phyloP scores from a whole-genome alignment of 2,888 invertebrate genomes.

The Mimas tiliae region DNA sequence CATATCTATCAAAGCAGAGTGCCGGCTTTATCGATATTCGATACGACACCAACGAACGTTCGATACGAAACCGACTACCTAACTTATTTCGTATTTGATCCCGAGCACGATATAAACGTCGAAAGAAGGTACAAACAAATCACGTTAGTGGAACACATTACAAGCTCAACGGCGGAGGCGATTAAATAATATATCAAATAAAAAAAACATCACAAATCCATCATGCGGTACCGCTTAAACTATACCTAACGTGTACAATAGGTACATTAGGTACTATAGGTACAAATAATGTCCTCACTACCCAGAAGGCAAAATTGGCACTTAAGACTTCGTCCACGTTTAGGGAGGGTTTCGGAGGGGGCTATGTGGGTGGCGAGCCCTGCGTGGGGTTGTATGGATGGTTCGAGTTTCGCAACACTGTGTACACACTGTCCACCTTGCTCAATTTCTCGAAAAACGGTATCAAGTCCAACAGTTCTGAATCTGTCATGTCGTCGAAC shows the following conservation, averaged over 20 bases:
- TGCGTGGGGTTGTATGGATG: conserved; percentile 90
- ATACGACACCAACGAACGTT: conserved; percentile 16
- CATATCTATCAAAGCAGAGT: conserved; percentile 8
- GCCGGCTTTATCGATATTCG: conserved; percentile 14
- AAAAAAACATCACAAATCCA: conserved; percentile 63
- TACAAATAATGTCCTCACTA: conserved; percentile 83
- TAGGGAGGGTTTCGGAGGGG: conserved; percentile 39
- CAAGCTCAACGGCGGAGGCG: conserved; percentile 60
- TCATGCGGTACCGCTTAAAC: conserved; percentile 77
- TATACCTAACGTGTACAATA: conserved; percentile 77
- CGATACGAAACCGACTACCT: conserved; percentile 50
- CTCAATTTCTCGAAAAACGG: conserved; percentile 99
- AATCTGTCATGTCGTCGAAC: conserved; percentile 99
- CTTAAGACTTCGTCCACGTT: conserved; percentile 75
- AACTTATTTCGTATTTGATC: conserved; percentile 80
- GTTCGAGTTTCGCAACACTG: conserved; percentile 96
- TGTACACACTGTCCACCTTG: conserved; percentile 98
- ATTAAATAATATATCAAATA: conserved; percentile 35
- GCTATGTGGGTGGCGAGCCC: conserved; percentile 75
- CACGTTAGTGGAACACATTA: conserved; percentile 50
- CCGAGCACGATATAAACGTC: conserved; percentile 77
- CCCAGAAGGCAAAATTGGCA: conserved; percentile 86
- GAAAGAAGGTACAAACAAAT: conserved; percentile 39
- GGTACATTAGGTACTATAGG: conserved; percentile 55
- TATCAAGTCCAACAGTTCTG: conserved; percentile 97